phyloP scores from a whole-genome alignment of 2,797 vertebrate genomes.

The Falco cherrug region DNA sequence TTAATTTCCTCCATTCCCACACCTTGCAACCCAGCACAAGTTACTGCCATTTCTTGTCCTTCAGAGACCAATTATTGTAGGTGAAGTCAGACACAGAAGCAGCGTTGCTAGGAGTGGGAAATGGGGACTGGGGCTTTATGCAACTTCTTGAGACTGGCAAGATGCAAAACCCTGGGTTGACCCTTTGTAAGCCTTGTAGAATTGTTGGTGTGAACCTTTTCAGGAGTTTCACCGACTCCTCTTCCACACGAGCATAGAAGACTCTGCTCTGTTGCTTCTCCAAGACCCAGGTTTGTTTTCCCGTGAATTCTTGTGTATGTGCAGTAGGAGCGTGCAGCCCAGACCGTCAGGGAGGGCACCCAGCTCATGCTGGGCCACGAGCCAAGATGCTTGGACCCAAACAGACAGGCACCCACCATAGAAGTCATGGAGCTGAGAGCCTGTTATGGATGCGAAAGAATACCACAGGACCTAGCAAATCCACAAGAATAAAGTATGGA shows the following conservation, averaged over 20 bases:
- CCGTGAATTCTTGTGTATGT: not conserved
- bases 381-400: not conserved
- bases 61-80: slow-evolving; percentile 71
- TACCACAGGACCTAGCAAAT: not conserved
- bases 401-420: not conserved
- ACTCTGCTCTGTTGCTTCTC: not conserved
- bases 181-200: not conserved
- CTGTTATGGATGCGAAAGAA: not conserved
- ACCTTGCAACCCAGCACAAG: not conserved
- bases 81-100: slow-evolving; percentile 7
- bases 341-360: not conserved
- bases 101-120: slow-evolving; percentile 62
- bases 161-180: not conserved
- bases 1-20: slow-evolving; percentile 37
- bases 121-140: not conserved
- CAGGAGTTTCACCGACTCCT: not conserved
- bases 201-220: not conserved
- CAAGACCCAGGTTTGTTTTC: not conserved
- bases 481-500: not conserved
- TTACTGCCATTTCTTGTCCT: slow-evolving; percentile 13
- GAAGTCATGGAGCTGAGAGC: not conserved
- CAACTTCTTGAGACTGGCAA: not conserved
- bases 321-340: not conserved
- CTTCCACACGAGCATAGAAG: not conserved
- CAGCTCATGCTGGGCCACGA: not conserved